Percentiles rank a stretch among this genome's conserved stretches.
Conservation (phyloP, 2,113 vertebrate genomes). For the Campylomormyrus tamandua region DNA sequence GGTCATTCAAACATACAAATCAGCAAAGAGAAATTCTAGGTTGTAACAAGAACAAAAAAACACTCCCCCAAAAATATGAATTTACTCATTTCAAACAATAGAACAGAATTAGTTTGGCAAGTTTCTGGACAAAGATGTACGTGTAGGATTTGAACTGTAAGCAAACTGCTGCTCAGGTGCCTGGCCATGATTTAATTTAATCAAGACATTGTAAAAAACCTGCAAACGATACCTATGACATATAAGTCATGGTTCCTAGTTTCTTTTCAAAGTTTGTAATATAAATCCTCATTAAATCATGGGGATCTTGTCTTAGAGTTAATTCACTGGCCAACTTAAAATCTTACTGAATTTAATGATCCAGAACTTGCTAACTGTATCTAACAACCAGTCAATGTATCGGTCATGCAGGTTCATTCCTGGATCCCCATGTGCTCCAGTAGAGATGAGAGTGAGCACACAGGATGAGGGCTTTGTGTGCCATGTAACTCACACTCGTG, state of each 20-base stretch:
- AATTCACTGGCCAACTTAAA: background rate
- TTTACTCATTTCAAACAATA: background rate
- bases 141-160: background rate
- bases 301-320: background rate
- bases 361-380: background rate
- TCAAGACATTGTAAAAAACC: background rate
- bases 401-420: background rate
- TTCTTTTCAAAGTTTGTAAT: background rate
- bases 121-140: background rate
- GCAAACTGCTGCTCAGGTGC: background rate
- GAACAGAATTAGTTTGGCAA: background rate
- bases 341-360: background rate
- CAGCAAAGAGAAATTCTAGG: too few species aligned
- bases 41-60: too few species aligned
- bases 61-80: too few species aligned
- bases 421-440: background rate
- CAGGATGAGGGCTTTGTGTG: background rate
- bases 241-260: background rate
- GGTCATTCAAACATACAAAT: too few species aligned
- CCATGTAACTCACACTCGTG: constrained; percentile 29
- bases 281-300: background rate
- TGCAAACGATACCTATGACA: background rate
- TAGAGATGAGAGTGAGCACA: background rate
- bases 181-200: background rate
- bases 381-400: background rate